Percentiles rank a stretch among this genome's conserved stretches.
Conservation (phyloP, 64 coral and sea anemone species). For the Porites lutea region DNA sequence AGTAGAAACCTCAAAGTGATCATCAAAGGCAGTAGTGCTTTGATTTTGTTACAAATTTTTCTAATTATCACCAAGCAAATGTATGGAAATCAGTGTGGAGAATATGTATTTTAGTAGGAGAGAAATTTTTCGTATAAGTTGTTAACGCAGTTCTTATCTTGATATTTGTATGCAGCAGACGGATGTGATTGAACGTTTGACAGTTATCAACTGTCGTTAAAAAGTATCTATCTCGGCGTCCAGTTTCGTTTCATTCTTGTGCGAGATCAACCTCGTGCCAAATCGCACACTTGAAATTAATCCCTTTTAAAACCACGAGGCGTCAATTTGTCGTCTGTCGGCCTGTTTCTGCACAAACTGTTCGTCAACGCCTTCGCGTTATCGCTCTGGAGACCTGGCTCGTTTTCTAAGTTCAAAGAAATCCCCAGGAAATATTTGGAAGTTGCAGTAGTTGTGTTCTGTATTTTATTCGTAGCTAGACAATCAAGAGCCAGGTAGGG, state of each 20-base stretch:
- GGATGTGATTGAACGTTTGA: neutral
- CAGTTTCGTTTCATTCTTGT: neutral
- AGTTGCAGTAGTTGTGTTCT: too few relatives aligned
- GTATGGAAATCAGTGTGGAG: neutral
- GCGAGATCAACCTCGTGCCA: slow-evolving; percentile 1
- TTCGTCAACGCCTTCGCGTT: neutral
- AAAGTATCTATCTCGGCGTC: neutral
- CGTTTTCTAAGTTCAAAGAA: too few relatives aligned
- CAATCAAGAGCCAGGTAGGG: too few relatives aligned
- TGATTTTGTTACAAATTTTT: too few relatives aligned
- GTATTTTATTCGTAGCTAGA: too few relatives aligned
- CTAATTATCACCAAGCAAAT: neutral
- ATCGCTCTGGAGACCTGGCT: neutral
- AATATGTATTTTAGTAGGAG: too few relatives aligned
- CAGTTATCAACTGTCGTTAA: neutral
- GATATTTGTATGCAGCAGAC: neutral
- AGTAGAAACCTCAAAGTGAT: too few relatives aligned
- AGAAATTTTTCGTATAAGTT: neutral
- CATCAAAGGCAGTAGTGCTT: too few relatives aligned
- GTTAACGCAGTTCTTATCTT: neutral
- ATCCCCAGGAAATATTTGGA: too few relatives aligned
- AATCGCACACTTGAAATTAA: slow-evolving; percentile 4
- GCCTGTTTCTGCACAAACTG: neutral
- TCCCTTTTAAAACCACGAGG: neutral
- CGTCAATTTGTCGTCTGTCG: neutral